These are phyloP conservation scores for Oryzaephilus surinamensis DNA, from an alignment of 1,140 invertebrate genomes.

Conservation along the genomic window DNA sequence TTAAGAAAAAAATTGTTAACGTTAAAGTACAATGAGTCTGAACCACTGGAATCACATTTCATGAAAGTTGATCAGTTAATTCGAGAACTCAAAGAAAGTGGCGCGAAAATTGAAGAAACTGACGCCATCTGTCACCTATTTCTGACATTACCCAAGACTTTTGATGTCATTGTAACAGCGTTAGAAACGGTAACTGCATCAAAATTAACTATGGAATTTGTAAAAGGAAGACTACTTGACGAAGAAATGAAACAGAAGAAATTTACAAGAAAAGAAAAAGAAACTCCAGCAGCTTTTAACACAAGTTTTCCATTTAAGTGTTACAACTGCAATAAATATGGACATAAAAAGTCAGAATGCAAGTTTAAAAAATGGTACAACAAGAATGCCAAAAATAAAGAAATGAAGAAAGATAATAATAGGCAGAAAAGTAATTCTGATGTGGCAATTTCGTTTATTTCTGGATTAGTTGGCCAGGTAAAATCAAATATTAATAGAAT, in stretches of 20 bases:
- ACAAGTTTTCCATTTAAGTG: conserved; percentile 2
- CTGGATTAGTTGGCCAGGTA: neutral
- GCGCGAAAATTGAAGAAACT: conserved; percentile 16
- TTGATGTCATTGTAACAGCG: conserved; percentile 34
- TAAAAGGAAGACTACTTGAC: neutral
- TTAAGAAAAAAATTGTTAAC: neutral
- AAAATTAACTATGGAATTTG: conserved; percentile 19
- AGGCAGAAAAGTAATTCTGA: no score
- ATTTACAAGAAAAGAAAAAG: neutral
- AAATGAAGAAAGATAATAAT: neutral
- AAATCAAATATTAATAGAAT: conserved; percentile 1
- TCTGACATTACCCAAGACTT: conserved; percentile 29
- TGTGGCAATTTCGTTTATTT: no score
- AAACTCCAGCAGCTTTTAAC: no score
- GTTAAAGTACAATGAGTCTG: neutral
- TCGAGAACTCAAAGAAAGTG: conserved; percentile 13
- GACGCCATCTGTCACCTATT: conserved; percentile 31
- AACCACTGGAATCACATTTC: conserved; percentile 4
- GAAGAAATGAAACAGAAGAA: neutral
- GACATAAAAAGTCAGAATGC: conserved; percentile 3
- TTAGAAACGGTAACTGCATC: conserved; percentile 35
- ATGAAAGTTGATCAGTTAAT: neutral
- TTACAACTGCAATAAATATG: neutral
- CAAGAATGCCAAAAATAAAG: neutral
- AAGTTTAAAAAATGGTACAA: neutral